A percentile compares a stretch with the other conserved stretches of the same genome.
Evolutionary conservation across 2,888 invertebrate genomes (phyloP).

Genomic region (Alloscopus bannaensis): DNA sequence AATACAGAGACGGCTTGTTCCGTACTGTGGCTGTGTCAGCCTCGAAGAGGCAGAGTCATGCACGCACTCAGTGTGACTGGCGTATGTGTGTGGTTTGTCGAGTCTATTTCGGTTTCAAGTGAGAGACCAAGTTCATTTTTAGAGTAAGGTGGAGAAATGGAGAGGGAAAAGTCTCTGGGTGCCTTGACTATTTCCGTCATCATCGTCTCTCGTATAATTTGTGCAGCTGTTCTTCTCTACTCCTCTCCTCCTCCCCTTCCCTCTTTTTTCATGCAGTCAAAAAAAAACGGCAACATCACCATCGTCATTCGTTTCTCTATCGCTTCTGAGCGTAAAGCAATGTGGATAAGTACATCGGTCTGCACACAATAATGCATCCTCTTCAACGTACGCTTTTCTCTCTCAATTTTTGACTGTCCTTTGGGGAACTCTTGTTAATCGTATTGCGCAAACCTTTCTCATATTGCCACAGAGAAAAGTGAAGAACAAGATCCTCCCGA

Average conservation of each 20-base stretch:
- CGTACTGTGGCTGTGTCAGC: no score
- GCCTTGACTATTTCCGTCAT: conserved; percentile 36
- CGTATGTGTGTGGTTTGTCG: background rate
- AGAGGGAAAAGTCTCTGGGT: conserved; percentile 25
- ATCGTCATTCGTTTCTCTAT: no score
- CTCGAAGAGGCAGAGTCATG: no score
- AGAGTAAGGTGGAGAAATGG: conserved; percentile 23
- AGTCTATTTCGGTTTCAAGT: conserved; percentile 22
- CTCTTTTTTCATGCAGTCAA: background rate
- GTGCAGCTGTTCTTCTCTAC: background rate
- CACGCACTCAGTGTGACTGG: no score
- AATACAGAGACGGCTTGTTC: no score
- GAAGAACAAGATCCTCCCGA: background rate
- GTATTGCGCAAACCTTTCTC: background rate
- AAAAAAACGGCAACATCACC: no score
- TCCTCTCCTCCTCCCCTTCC: background rate
- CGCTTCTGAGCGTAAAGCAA: no score
- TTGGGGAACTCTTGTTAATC: conserved; percentile 28
- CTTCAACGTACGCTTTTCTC: background rate
- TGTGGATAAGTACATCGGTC: no score
- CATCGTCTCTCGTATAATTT: conserved; percentile 3
- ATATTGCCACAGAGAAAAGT: background rate
- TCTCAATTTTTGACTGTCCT: conserved; percentile 12
- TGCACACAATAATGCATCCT: conserved; percentile 6
- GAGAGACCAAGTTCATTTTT: conserved; percentile 30